Base-by-base conservation (phyloP, 2,797 vertebrate genomes). In the Ciconia nigra region DNA sequence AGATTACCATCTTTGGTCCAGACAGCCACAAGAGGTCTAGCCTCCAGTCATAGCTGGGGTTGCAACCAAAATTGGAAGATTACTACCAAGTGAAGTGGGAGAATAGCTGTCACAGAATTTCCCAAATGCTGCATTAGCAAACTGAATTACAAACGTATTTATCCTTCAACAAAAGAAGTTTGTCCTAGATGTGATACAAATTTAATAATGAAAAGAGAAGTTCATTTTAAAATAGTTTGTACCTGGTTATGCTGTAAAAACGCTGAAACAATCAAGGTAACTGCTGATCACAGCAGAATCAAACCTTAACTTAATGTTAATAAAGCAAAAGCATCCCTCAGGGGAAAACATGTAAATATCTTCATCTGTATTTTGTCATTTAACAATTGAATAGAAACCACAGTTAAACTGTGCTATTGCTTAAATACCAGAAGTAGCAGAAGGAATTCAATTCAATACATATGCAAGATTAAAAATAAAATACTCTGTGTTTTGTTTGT, bases 41-140 rank as follows among this genome's bases (percentile, higher is more conserved):
- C 15, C 55, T 83, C 33, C 49, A 82, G 78, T 77, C 66, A 62
- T 5, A 83, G 28, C 33, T 3, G 8, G 79, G 33, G 17, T 52
- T 94, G 59, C 57, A 94, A 89, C 82, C 91, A 94, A 93, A 94
- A 96, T 58, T 93, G 77, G 74, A 96, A 95, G 74, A 85, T 95
- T 93, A 47, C 83, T 89, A 83, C 55, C 66, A 82, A 83, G 47
- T 10, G 14, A 76, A 85, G 58, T 18, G 37, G 76, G 14, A 73
- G 58, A 95, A 63, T 11, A 81, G 35, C 28, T 76, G 55, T 46
- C 72, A 82, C 24, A 81, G 72, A 78, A 70, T 51, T 95, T 83
- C 87, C 65, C 44, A 81, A 26, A 86, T 58, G 66, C 70, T 66
- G 41, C 15, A 41, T 58, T 84, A 79, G 31, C 54, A 90, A 86